Conservation (phyloP, 2,888 invertebrate genomes). For the Apodemia zela region DNA sequence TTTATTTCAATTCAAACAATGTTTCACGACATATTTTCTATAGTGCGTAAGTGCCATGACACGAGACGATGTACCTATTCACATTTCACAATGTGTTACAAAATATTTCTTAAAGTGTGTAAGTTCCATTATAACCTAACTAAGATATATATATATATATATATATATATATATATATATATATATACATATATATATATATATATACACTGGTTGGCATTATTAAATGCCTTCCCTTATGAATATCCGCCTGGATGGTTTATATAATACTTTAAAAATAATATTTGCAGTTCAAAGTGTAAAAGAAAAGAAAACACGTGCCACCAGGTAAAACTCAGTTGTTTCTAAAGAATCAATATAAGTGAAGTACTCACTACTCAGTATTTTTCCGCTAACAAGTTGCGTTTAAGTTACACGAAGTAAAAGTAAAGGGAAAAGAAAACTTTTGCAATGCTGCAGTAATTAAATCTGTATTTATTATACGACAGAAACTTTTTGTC, state of each 20-base stretch:
- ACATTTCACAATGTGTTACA: not conserved
- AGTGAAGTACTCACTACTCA: not conserved
- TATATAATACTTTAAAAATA: too few relatives aligned
- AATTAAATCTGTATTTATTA: not conserved
- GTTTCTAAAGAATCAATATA: constrained; percentile 6
- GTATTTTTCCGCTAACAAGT: not conserved
- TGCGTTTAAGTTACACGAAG: not conserved
- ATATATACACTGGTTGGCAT: too few relatives aligned
- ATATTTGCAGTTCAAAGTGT: too few relatives aligned
- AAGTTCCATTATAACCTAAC: not conserved
- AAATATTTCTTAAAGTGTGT: not conserved
- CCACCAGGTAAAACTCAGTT: not conserved
- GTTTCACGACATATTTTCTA: constrained; percentile 4
- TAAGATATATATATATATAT: too few relatives aligned
- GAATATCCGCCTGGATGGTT: too few relatives aligned
- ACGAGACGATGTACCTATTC: not conserved
- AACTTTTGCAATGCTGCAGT: not conserved
- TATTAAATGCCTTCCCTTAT: too few relatives aligned
- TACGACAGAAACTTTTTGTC: too few relatives aligned
- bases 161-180: too few relatives aligned
- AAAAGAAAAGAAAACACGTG: not conserved
- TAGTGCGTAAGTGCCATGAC: not conserved
- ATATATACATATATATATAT: too few relatives aligned
- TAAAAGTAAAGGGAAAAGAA: constrained; percentile 10
- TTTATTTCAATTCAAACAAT: constrained; percentile 23